Conservation (phyloP, 1,140 invertebrate species). For the Drosophila leontia region DNA sequence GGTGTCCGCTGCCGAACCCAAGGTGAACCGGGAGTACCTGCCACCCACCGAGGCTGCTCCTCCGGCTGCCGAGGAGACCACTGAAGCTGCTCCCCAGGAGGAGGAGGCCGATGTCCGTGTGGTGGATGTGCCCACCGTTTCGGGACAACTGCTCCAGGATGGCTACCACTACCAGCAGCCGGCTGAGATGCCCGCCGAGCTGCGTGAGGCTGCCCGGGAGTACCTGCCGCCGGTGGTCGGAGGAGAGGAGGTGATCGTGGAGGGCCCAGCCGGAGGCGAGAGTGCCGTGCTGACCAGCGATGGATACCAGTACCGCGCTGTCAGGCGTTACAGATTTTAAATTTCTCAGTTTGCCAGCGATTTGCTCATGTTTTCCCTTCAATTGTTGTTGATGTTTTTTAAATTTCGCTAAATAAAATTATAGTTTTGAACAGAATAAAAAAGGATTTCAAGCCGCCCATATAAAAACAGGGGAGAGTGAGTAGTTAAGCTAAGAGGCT, state of each 20-base stretch:
- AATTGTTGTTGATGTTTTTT: conserved; percentile 38
- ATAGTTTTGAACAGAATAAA: conserved; percentile 23
- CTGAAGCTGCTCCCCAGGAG: conserved; percentile 40
- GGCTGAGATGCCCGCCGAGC: conserved; percentile 47
- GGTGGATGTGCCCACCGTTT: conserved; percentile 61
- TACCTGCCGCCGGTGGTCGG: conserved; percentile 61
- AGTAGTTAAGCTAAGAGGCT: not conserved
- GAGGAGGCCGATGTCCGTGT: conserved; percentile 47
- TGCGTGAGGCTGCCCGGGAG: conserved; percentile 61
- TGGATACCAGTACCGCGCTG: conserved; percentile 77
- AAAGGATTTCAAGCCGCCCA: not conserved
- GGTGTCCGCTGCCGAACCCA: conserved; percentile 61
- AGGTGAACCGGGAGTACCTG: conserved; percentile 70
- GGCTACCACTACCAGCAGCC: conserved; percentile 79
- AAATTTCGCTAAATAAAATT: conserved; percentile 30
- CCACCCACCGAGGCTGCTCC: conserved; percentile 59
- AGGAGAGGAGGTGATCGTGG: conserved; percentile 46
- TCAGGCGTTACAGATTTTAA: conserved; percentile 74
- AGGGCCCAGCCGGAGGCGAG: conserved; percentile 67
- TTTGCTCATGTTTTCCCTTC: conserved; percentile 11
- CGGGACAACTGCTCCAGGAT: conserved; percentile 59
- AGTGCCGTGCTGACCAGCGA: conserved; percentile 68
- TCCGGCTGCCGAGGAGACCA: conserved; percentile 43
- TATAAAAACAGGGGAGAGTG: too few relatives aligned
- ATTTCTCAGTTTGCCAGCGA: conserved; percentile 28